Base-by-base conservation (phyloP, 1,140 invertebrate species). In the Lordiphosa collinella region DNA sequence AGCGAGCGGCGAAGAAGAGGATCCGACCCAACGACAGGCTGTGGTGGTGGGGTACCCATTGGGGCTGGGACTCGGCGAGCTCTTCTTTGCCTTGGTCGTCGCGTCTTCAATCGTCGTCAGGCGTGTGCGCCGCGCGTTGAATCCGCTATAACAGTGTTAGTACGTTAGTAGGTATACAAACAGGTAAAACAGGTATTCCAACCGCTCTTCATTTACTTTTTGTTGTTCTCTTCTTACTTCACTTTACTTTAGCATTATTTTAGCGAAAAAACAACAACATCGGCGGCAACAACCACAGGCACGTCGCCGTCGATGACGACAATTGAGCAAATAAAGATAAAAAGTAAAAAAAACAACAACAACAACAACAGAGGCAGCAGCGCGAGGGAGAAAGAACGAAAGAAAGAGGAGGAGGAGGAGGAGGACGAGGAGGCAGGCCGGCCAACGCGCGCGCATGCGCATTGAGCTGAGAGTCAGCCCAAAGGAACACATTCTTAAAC, bases 121-220 rank as follows among this genome's bases (percentile, higher is more conserved):
- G 78, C 76, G 78, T 84, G 67, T 78, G 72, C 67, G 61, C 59
- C 68, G 64, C 73, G 76, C 73, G 51, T 71, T 85, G 79, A 73
- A 85, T 86, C 86, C 86, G 86, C 86, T 88, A 88, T 88, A 88
- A 88, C 86, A 88, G 78, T 88, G 86, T 88, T 88, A 88, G 86
- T 88, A 88, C 86, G 86, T 88, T 88, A 88, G 86, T 88, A 88
- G 86, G 86, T 88, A 88, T 69, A 87, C 62, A 84, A 88, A 88
- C 86, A 88, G 86, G 86, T 88, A 88, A 88, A 88, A 88, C 86
- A 85, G 86, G 86, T 88, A 86, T 78, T 86, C 75, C 60, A 48
- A 63, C 62, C 71, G 67, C 76, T 82, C 71, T 76, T 60, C 62
- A 56, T 53, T 63, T 66, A 82, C 72, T 63, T 75, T 65, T 44